Base-by-base conservation (phyloP, 2,113 vertebrate genomes). In the Genyomyrus donnyi region DNA sequence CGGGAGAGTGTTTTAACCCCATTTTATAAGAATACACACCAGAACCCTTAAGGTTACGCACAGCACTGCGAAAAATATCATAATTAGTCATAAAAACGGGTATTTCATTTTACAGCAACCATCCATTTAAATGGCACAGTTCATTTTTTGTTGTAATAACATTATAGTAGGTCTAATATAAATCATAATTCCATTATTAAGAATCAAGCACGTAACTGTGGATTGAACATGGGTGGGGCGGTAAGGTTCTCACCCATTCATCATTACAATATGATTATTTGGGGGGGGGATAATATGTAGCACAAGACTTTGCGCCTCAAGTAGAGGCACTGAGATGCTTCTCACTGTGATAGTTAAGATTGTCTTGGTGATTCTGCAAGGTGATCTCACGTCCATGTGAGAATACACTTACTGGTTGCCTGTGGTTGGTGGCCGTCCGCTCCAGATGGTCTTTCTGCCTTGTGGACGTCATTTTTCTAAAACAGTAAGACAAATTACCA, bases 401-500 rank as follows among this genome's bases (percentile, higher is more conserved):
- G 24, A 11, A 56, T 10, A 89, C 24, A 95, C 97, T 95, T 91
- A 99, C 98, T 96, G 96, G 95, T 89, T 97, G 97, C 90, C 98
- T 96, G 94, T 94, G 92, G 92, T 97, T 97, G 92, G 91, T 95
- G 49, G 97, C 96, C 7, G 98, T 99, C 94, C 96, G 97, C 91
- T 98, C 96, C 42, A 99, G 93, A 93, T 99, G 98, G 94, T 98
- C 97, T 62, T 95, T 95, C 93, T 96, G 95, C 92, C 95, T 95
- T 93, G 93, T 92, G 88, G 97, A 97, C 88, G 96, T 96, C 96
- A 98, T 96, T 89, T 93, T 95, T 91, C 97, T 97, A 93, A 91
- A 95, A 92, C 5, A 91, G 92, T 88, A 66, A 74, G 88, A 15
- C 1, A 90, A 31, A 87, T 84, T 15, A 9, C 24, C 9, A 48